Evolutionary conservation across 2,113 vertebrate genomes (phyloP).

Genomic region (Sinocyclocheilus anophthalmus): DNA sequence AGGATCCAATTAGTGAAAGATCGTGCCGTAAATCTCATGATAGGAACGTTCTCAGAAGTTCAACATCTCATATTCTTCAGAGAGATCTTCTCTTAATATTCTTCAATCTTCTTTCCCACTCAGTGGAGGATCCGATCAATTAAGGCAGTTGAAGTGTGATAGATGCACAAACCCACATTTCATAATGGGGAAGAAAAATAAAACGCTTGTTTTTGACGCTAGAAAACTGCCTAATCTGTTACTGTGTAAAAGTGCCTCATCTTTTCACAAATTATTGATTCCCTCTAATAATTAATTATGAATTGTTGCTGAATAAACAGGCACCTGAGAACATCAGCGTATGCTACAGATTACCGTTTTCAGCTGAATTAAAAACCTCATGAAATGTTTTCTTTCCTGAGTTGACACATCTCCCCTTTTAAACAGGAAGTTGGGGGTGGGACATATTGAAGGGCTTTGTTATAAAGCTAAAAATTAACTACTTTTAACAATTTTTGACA

Average conservation of each 20-base stretch:
- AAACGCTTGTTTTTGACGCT: not conserved
- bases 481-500: not conserved
- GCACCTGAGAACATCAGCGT: not conserved
- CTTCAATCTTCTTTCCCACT: not conserved
- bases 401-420: not conserved
- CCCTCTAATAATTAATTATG: conserved; percentile 27
- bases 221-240: conserved; percentile 15
- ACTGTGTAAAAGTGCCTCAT: not conserved
- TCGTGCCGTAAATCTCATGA: not conserved
- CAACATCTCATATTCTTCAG: not conserved
- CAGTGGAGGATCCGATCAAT: conserved; percentile 15
- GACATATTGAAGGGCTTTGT: not conserved
- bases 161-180: not conserved
- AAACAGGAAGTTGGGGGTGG: not conserved
- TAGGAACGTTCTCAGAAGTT: not conserved
- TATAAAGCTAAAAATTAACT: not conserved
- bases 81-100: conserved; percentile 4
- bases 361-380: conserved; percentile 4
- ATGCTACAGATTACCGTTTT: not conserved
- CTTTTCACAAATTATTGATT: conserved; percentile 34
- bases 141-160: conserved; percentile 12
- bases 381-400: not conserved
- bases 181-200: not conserved
- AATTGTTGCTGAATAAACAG: conserved; percentile 33
- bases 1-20: conserved; percentile 15